phyloP scores from a whole-genome alignment of 2,113 vertebrate species.

The pig (Sus scrofa) region DNA sequence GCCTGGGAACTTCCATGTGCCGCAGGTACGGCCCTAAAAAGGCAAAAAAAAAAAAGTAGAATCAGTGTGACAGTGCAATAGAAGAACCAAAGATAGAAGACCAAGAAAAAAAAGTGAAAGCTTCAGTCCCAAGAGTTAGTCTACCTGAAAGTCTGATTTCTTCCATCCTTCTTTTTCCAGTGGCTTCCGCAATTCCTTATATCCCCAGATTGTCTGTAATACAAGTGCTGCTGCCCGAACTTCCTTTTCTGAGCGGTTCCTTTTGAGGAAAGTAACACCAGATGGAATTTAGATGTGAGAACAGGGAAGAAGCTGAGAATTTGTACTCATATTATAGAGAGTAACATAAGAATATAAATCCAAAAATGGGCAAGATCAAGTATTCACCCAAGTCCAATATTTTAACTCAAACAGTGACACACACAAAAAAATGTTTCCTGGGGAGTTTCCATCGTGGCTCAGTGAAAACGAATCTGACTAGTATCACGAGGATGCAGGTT shows the following conservation, averaged over 20 bases:
- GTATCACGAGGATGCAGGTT: too few species aligned
- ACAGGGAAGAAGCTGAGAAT: background rate
- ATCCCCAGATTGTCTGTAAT: slow-evolving; percentile 96
- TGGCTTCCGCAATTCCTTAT: slow-evolving; percentile 96
- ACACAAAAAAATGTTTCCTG: background rate
- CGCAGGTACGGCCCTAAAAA: too few species aligned
- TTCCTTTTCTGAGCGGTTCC: slow-evolving; percentile 96
- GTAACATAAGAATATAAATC: background rate
- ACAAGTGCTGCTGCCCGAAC: slow-evolving; percentile 95
- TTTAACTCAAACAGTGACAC: background rate
- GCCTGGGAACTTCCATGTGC: too few species aligned
- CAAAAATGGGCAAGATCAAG: background rate
- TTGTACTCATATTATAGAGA: background rate
- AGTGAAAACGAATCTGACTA: too few species aligned
- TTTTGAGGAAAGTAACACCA: slow-evolving; percentile 75
- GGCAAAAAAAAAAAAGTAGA: background rate
- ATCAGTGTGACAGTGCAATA: background rate
- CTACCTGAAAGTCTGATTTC: slow-evolving; percentile 97
- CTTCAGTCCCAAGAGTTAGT: background rate
- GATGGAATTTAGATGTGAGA: background rate
- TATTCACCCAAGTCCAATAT: background rate
- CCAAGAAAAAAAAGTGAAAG: background rate
- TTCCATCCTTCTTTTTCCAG: slow-evolving; percentile 99
- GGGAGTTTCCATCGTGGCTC: too few species aligned
- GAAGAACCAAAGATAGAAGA: background rate